Evolutionary conservation across 2,888 invertebrate genomes (phyloP).

Genomic region (Trichogramma dendrolimi): DNA sequence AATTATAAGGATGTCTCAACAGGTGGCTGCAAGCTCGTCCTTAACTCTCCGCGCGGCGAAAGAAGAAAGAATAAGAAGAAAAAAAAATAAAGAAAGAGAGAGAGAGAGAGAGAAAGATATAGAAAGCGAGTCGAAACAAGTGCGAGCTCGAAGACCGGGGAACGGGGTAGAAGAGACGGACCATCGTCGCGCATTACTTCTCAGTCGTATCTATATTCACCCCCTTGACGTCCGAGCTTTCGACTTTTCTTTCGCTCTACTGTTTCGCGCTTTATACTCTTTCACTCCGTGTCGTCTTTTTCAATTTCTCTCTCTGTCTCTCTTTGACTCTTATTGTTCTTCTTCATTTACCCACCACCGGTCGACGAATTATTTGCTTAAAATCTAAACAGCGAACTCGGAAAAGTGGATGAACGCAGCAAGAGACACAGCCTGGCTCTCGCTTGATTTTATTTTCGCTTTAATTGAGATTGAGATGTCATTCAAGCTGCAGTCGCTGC

Average conservation of each 20-base stretch:
- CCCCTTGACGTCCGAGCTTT: conserved; percentile 5
- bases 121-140: background rate
- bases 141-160: background rate
- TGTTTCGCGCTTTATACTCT: background rate
- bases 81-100: conserved; percentile 4
- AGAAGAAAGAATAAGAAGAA: conserved; percentile 7
- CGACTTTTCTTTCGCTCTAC: background rate
- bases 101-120: conserved; percentile 3
- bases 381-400: conserved; percentile 49
- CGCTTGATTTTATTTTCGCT: conserved; percentile 18
- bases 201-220: background rate
- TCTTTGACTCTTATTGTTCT: conserved; percentile 15
- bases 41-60: conserved; percentile 36
- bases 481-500: conserved; percentile 6
- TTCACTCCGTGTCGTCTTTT: background rate
- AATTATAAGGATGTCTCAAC: conserved; percentile 51
- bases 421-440: background rate
- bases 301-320: conserved; percentile 11
- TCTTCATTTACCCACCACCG: conserved; percentile 43
- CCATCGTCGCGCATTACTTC: no score
- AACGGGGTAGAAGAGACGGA: background rate
- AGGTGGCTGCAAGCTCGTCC: conserved; percentile 49
- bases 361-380: conserved; percentile 49
- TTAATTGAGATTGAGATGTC: conserved; percentile 23
- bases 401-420: background rate